Conservation (phyloP, 2,797 vertebrate species). For the Rhodeus uyekii region DNA sequence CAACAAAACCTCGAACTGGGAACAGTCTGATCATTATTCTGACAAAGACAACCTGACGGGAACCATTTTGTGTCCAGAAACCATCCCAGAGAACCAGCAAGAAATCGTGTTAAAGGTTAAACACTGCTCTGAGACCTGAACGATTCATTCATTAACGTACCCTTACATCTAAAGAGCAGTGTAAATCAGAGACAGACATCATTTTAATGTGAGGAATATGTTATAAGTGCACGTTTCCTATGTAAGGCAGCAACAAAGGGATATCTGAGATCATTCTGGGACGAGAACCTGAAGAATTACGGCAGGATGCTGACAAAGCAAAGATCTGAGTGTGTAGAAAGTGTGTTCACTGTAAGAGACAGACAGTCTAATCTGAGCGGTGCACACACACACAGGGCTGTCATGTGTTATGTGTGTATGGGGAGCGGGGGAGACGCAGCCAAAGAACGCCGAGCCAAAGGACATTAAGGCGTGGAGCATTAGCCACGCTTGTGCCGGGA, state of each 20-base stretch:
- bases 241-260: not conserved
- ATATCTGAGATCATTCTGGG: not conserved
- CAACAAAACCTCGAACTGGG: too few relatives aligned
- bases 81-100: not conserved
- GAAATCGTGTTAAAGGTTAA: not conserved
- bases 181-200: not conserved
- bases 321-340: not conserved
- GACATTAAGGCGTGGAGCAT: slow-evolving; percentile 55
- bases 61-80: not conserved
- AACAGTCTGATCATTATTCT: not conserved
- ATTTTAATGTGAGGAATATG: not conserved
- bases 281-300: not conserved
- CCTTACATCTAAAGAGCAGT: too few relatives aligned
- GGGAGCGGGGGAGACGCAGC: slow-evolving; percentile 54
- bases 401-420: slow-evolving; percentile 40
- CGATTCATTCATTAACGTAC: too few relatives aligned
- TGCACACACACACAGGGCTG: slow-evolving; percentile 20
- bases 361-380: not conserved
- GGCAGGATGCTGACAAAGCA: slow-evolving; percentile 9
- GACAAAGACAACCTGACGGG: not conserved
- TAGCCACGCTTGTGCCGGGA: slow-evolving; percentile 52
- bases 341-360: not conserved
- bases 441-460: slow-evolving; percentile 50
- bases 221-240: not conserved
- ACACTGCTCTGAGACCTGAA: not conserved